Conservation (phyloP, 2,797 vertebrate genomes). For the Amphiprion clarkii region DNA sequence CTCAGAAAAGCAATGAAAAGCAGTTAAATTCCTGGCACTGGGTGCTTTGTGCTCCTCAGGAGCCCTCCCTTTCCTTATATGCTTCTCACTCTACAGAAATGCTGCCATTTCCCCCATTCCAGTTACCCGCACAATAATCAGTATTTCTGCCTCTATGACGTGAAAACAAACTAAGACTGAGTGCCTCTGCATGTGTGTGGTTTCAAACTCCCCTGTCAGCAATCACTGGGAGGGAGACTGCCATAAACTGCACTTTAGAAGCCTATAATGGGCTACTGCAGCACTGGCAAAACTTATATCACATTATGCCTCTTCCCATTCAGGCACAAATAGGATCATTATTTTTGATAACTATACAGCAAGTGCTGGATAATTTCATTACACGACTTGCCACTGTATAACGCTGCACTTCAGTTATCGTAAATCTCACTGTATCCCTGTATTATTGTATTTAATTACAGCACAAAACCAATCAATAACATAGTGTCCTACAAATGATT, state of each 20-base stretch:
- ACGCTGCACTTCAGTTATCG: conserved; percentile 60
- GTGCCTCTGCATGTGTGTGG: conserved; percentile 60
- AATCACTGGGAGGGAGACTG: conserved; percentile 75
- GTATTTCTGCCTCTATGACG: conserved; percentile 75
- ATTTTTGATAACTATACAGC: conserved; percentile 79
- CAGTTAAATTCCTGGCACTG: conserved; percentile 50
- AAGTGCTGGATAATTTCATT: conserved; percentile 74
- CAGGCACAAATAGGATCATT: conserved; percentile 79
- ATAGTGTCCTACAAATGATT: conserved; percentile 51
- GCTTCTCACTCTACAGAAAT: conserved; percentile 67
- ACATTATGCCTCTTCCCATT: conserved; percentile 73
- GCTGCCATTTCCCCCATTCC: conserved; percentile 73
- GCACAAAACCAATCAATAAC: conserved; percentile 66
- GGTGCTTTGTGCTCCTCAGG: conserved; percentile 43
- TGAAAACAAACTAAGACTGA: conserved; percentile 81
- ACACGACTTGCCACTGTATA: conserved; percentile 64
- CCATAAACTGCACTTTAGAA: conserved; percentile 75
- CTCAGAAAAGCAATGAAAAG: conserved; percentile 60
- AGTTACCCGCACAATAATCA: conserved; percentile 72
- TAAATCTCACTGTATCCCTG: conserved; percentile 35
- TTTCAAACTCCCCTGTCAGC: conserved; percentile 75
- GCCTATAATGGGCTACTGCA: conserved; percentile 76
- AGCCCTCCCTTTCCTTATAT: conserved; percentile 58
- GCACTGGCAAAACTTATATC: conserved; percentile 76
- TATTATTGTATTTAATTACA: conserved; percentile 72